Conservation (phyloP, 2,113 vertebrate genomes). For the Misgurnus anguillicaudatus region DNA sequence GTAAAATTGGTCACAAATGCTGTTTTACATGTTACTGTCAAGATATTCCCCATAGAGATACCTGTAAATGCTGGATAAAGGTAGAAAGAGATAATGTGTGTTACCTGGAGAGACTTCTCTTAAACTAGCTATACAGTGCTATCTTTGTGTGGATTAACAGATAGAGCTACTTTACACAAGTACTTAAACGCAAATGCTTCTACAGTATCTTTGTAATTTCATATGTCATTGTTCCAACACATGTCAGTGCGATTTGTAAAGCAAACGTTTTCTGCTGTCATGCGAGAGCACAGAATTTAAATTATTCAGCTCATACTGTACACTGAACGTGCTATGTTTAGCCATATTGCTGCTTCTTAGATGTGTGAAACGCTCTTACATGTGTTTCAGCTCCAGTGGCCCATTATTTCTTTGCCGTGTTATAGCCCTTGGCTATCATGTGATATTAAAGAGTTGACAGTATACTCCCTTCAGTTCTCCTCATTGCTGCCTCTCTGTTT, state of each 20-base stretch:
- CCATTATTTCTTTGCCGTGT: constrained; percentile 24
- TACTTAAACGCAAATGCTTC: too few species aligned
- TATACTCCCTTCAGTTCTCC: not conserved
- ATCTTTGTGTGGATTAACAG: too few species aligned
- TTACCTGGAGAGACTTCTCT: constrained; percentile 59
- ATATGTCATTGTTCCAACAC: too few species aligned
- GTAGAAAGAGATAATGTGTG: constrained; percentile 38
- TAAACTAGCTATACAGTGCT: not conserved
- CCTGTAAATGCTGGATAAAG: constrained; percentile 33
- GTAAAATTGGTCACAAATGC: not conserved
- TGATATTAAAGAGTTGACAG: constrained; percentile 27
- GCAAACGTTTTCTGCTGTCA: constrained; percentile 26
- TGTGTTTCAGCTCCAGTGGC: constrained; percentile 32
- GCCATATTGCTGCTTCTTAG: not conserved
- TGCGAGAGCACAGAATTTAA: constrained; percentile 31
- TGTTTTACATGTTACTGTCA: not conserved
- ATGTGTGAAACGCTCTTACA: constrained; percentile 7
- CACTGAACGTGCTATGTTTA: constrained; percentile 9
- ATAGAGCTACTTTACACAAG: too few species aligned
- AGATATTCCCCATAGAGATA: not conserved
- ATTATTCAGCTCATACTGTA: constrained; percentile 39
- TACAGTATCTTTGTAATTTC: too few species aligned
- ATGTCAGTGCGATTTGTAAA: too few species aligned
- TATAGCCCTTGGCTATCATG: constrained; percentile 9
- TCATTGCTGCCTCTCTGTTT: constrained; percentile 35